Conservation (phyloP, 2,113 vertebrate genomes). For the Enhydra lutris region DNA sequence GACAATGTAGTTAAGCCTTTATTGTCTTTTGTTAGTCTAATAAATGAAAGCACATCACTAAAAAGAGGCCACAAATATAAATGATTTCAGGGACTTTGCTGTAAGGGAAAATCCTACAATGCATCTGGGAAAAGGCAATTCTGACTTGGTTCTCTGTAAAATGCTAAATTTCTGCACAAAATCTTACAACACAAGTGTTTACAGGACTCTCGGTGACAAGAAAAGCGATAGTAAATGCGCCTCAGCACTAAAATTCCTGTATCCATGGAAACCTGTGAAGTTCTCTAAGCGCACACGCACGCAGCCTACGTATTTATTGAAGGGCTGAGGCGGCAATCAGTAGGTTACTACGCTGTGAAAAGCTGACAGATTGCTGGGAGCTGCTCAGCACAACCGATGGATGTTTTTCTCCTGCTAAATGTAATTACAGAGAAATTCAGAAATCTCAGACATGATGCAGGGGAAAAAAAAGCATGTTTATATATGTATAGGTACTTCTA, state of each 20-base stretch:
- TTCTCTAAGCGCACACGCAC: background rate
- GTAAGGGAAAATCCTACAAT: background rate
- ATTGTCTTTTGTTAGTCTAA: slow-evolving; percentile 52
- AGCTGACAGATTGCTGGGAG: background rate
- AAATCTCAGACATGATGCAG: background rate
- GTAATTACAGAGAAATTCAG: slow-evolving; percentile 24
- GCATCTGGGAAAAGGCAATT: slow-evolving; percentile 26
- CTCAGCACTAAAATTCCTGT: slow-evolving; percentile 62
- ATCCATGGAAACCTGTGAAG: slow-evolving; percentile 72
- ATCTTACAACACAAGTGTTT: slow-evolving; percentile 61
- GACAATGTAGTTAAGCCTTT: slow-evolving; percentile 1
- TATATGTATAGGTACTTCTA: background rate
- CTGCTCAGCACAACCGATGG: background rate
- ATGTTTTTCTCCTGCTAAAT: background rate
- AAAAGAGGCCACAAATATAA: slow-evolving; percentile 23
- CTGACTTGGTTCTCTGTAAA: slow-evolving; percentile 45
- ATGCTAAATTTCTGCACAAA: slow-evolving; percentile 59
- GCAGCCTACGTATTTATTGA: background rate
- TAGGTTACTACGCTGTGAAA: background rate
- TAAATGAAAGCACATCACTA: slow-evolving; percentile 31
- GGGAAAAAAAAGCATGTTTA: background rate
- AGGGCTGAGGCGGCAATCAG: background rate
- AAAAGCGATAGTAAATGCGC: slow-evolving; percentile 65
- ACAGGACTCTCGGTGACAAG: slow-evolving; percentile 64
- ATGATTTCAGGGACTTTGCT: background rate